Evolutionary conservation across 2,888 invertebrate species (phyloP), one percentile per base, ranked within the genome.

Genomic region (Esperia sulphurella): DNA sequence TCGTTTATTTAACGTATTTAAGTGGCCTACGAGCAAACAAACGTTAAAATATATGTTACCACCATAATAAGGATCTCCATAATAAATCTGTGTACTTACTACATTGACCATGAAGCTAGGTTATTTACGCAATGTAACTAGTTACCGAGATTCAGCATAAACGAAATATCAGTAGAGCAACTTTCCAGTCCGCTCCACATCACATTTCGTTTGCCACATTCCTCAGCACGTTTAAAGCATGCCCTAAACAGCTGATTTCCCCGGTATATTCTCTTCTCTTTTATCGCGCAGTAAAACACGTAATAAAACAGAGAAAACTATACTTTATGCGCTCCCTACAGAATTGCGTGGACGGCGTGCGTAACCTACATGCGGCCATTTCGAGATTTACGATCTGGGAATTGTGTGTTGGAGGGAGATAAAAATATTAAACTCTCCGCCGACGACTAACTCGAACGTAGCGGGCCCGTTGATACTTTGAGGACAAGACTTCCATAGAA

Each of bases 341-440:
- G 82, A 78, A 78, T 79, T 75, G 83, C 84, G 84, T 81, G 83
- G 82, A 83, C 86, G 83, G 84, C 87, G 88, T 86, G 86, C 90
- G 89, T 90, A 90, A 90, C 88, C 90, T 90, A 90, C 88, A 90
- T 89, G 90, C 89, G 90, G 90, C 90, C 90, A 88, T 90, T 90
- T 90, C 90, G 78, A 88, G 89, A 90, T 90, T 90, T 90, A 90
- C 90, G 90, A 90, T 79, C 90, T 90, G 90, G 90, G 90, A 90
- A 90, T 88, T 90, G 88, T 83, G 85, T 80, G 90, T 85, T 83
- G 79, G 90, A 90, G 71, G 70, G 88, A 79, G 90, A 90, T 80
- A 80, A 83, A 84, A 83, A 81, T 79, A 87, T 83, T 80, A 79
- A 78, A 82, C 85, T 85, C 86, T 79, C 75, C 70, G 79, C 83